These are phyloP conservation scores for Hypselothyrea guttata DNA, from an alignment of 2,888 invertebrate species.

Conservation along the genomic window DNA sequence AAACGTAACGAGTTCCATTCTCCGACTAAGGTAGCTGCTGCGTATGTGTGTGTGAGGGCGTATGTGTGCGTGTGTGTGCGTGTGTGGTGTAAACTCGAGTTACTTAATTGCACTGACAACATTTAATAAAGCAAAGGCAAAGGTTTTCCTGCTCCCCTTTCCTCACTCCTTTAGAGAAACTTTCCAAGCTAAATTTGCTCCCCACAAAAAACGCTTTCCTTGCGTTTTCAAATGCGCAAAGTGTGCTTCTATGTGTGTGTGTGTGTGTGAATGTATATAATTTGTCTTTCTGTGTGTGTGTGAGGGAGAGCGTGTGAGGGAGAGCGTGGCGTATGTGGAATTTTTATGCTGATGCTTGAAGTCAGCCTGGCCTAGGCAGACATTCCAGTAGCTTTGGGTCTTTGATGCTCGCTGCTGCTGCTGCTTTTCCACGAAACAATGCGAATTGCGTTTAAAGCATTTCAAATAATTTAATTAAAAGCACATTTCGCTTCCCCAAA, in stretches of 20 bases:
- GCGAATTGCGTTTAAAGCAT: constrained; percentile 56
- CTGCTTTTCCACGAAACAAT: constrained; percentile 34
- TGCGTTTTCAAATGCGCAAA: constrained; percentile 37
- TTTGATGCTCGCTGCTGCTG: constrained; percentile 4
- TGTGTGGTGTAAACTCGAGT: constrained; percentile 32
- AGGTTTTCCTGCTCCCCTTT: constrained; percentile 15
- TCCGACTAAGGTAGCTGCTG: not conserved
- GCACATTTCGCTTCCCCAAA: constrained; percentile 37
- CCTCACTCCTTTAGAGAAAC: not conserved
- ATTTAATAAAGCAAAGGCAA: constrained; percentile 45
- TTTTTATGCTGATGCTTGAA: constrained; percentile 34
- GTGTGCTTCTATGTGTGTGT: constrained; percentile 5
- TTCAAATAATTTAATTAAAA: constrained; percentile 67
- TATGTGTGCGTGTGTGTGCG: not conserved
- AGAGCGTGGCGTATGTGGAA: constrained; percentile 18
- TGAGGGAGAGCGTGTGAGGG: too few species aligned
- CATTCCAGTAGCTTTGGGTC: constrained; percentile 8
- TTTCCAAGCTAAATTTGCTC: not conserved
- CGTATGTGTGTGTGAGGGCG: not conserved
- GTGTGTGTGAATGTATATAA: constrained; percentile 5
- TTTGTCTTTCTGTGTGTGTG: constrained; percentile 3
- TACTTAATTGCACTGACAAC: constrained; percentile 69
- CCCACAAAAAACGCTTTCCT: constrained; percentile 39
- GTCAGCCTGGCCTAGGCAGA: constrained; percentile 10
- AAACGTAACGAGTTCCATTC: constrained; percentile 41